phyloP scores from a whole-genome alignment of 2,888 invertebrate species.

The Linyphia triangularis region DNA sequence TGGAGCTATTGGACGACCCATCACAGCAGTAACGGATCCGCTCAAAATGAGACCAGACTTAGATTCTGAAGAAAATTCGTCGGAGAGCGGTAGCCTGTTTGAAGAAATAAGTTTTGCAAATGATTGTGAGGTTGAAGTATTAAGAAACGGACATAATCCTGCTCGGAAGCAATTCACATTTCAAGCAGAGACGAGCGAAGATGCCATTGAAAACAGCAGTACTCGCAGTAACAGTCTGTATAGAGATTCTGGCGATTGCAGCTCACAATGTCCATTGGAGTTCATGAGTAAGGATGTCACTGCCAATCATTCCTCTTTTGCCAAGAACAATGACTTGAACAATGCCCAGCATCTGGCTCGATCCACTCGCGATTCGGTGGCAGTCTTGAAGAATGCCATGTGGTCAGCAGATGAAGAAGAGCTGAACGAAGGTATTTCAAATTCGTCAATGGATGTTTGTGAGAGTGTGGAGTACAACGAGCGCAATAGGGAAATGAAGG shows the following conservation, averaged over 20 bases:
- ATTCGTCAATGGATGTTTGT: slow-evolving; percentile 20
- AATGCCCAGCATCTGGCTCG: not conserved
- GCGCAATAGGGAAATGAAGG: not conserved
- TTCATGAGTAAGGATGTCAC: not conserved
- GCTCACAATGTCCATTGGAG: too few relatives aligned
- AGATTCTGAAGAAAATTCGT: not conserved
- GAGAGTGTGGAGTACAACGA: not conserved
- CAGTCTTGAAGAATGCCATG: slow-evolving; percentile 5
- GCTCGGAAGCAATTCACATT: too few relatives aligned
- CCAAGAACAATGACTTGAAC: not conserved
- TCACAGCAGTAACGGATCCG: not conserved
- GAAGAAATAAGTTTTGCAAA: not conserved
- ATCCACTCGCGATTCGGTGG: slow-evolving; percentile 14
- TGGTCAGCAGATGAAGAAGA: not conserved
- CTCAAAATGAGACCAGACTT: too few relatives aligned
- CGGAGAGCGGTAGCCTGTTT: not conserved
- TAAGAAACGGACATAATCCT: not conserved
- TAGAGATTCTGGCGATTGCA: not conserved
- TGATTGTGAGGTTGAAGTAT: not conserved
- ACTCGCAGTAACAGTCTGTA: not conserved
- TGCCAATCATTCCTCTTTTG: slow-evolving; percentile 32
- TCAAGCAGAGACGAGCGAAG: not conserved
- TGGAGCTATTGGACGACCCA: not conserved
- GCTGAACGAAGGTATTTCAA: not conserved
- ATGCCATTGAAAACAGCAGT: not conserved